Evolutionary conservation across 2,113 vertebrate genomes (phyloP).

Genomic region (Xiphias gladius): DNA sequence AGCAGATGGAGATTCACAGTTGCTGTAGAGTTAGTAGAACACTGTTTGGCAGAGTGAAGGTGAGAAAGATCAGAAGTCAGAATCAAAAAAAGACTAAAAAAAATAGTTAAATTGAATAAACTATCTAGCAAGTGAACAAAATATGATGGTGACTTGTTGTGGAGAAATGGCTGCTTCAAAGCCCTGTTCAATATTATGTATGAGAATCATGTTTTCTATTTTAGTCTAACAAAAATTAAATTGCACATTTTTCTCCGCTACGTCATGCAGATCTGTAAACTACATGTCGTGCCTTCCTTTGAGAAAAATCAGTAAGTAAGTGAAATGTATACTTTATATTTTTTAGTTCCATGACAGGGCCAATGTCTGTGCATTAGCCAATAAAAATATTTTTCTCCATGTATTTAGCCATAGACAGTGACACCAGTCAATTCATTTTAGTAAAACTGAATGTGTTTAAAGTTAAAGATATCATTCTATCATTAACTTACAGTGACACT

Average conservation of each 20-base stretch:
- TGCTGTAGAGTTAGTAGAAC: constrained; percentile 35
- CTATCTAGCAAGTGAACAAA: too few species aligned
- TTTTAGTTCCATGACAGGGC: background rate
- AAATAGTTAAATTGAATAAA: background rate
- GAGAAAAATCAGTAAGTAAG: background rate
- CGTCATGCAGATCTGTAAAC: too few species aligned
- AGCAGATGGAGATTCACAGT: constrained; percentile 54
- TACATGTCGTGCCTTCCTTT: background rate
- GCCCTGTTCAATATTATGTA: background rate
- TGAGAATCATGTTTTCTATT: background rate
- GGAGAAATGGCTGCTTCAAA: background rate
- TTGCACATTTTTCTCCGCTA: background rate
- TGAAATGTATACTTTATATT: background rate
- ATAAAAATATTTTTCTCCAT: background rate
- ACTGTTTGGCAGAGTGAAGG: constrained; percentile 27
- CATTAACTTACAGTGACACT: too few species aligned
- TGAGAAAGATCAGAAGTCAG: constrained; percentile 51
- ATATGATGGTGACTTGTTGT: background rate
- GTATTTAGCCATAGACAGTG: background rate
- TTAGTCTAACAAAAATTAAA: background rate
- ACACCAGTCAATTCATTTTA: background rate
- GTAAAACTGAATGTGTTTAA: background rate
- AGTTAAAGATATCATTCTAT: background rate
- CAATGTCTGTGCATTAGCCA: background rate
- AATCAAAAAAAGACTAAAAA: background rate